Percentiles rank a stretch among this genome's conserved stretches.
These are phyloP conservation scores for Gallinago solitaria DNA, from an alignment of 2,797 vertebrate species.

Conservation along the genomic window DNA sequence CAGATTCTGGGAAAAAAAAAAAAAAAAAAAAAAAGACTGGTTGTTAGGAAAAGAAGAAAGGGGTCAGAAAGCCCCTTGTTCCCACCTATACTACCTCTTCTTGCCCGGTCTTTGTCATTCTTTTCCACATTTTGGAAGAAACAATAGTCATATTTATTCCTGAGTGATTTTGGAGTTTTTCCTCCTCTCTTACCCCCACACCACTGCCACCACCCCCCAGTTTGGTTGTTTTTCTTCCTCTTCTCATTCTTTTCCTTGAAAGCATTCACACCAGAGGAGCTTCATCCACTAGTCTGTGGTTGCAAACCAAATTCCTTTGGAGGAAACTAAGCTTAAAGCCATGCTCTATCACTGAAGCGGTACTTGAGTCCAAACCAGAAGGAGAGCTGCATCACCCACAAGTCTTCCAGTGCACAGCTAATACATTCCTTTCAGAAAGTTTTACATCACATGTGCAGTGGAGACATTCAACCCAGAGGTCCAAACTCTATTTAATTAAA, in stretches of 20 bases:
- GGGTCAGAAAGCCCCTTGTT: neutral
- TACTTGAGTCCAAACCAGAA: neutral
- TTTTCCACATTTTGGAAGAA: neutral
- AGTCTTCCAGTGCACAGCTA: neutral
- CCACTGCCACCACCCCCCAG: too few species aligned
- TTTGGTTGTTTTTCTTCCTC: neutral
- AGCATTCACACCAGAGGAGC: neutral
- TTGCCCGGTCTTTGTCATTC: neutral
- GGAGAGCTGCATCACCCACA: neutral
- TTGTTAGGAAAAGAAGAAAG: neutral
- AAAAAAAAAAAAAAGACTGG: neutral
- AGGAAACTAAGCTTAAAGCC: neutral
- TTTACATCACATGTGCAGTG: constrained; percentile 7
- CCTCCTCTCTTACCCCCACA: neutral
- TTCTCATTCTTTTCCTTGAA: constrained; percentile 1
- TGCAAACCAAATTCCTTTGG: neutral
- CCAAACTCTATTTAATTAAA: constrained; percentile 53
- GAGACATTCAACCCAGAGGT: neutral
- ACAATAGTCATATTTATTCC: neutral
- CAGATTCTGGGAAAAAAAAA: neutral
- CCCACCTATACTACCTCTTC: neutral
- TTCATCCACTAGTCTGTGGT: neutral
- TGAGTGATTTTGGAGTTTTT: neutral
- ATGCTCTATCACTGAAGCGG: neutral
- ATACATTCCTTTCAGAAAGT: neutral